Evolutionary conservation across 2,888 invertebrate genomes (phyloP).

Genomic region (Periphyllus acericola): DNA sequence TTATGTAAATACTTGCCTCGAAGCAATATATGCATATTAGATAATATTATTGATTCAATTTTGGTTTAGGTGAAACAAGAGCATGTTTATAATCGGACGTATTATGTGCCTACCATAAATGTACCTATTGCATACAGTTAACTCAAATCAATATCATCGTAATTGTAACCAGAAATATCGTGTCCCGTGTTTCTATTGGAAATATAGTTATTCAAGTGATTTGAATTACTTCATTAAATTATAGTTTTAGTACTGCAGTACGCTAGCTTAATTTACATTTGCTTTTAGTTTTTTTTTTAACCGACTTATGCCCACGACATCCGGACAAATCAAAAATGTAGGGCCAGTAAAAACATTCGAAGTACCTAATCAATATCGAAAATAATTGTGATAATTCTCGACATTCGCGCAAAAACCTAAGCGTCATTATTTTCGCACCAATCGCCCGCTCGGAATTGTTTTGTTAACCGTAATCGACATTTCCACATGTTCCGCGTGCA

Average conservation of each 20-base stretch:
- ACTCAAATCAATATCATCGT: not conserved
- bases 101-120: not conserved
- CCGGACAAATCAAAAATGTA: not conserved
- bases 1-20: constrained; percentile 25
- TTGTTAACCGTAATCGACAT: not conserved
- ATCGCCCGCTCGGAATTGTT: not conserved
- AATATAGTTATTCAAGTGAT: too few species aligned
- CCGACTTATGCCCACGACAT: too few species aligned
- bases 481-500: not conserved
- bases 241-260: too few species aligned
- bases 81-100: not conserved
- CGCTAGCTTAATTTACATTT: too few species aligned
- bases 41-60: constrained; percentile 19
- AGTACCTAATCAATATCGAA: not conserved
- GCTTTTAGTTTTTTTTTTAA: too few species aligned
- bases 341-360: too few species aligned
- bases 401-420: not conserved
- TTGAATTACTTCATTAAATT: too few species aligned
- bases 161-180: too few species aligned
- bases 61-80: not conserved
- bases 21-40: not conserved
- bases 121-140: not conserved
- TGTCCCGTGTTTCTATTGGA: too few species aligned
- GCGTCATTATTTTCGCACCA: not conserved
- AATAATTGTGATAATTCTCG: not conserved